Evolutionary conservation across 2,797 vertebrate genomes (phyloP).

Genomic region (Neosilurus hyrtlii): DNA sequence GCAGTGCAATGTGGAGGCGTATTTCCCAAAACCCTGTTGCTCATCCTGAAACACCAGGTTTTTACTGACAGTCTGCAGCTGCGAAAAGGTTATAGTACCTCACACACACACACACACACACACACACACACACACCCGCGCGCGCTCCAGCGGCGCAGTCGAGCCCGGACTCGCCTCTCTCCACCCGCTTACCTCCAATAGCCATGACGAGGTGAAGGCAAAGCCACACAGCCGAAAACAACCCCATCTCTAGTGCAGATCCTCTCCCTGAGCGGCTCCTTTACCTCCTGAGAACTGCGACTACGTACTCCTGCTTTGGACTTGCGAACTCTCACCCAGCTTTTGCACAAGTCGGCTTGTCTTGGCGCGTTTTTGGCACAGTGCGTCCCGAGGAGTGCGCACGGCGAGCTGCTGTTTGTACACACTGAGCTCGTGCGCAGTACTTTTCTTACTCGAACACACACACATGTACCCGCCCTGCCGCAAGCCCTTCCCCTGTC

Average conservation of each 20-base stretch:
- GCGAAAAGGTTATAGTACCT: not conserved
- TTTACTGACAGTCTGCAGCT: slow-evolving; percentile 6
- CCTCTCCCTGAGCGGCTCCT: not conserved
- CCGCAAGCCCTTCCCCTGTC: not conserved
- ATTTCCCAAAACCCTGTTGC: not conserved
- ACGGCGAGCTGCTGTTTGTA: not conserved
- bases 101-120: not conserved
- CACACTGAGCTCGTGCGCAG: not conserved
- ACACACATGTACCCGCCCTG: not conserved
- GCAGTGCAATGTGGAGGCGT: not conserved
- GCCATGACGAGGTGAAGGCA: slow-evolving; percentile 46
- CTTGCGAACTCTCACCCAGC: too few relatives aligned
- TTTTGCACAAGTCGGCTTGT: too few relatives aligned
- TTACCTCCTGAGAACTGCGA: not conserved
- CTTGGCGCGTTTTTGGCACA: not conserved
- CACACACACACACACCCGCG: not conserved
- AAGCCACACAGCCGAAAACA: slow-evolving; percentile 48
- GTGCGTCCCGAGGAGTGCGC: not conserved
- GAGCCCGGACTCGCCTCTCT: not conserved
- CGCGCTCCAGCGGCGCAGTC: not conserved
- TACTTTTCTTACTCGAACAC: not conserved
- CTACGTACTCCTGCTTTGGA: not conserved
- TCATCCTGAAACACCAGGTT: not conserved
- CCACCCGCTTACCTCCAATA: slow-evolving; percentile 61
- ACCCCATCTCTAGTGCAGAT: slow-evolving; percentile 38